A percentile compares a stretch with the other conserved stretches of the same genome.
phyloP scores from a whole-genome alignment of 2,888 invertebrate species.

The Arrhopalites spinosus region DNA sequence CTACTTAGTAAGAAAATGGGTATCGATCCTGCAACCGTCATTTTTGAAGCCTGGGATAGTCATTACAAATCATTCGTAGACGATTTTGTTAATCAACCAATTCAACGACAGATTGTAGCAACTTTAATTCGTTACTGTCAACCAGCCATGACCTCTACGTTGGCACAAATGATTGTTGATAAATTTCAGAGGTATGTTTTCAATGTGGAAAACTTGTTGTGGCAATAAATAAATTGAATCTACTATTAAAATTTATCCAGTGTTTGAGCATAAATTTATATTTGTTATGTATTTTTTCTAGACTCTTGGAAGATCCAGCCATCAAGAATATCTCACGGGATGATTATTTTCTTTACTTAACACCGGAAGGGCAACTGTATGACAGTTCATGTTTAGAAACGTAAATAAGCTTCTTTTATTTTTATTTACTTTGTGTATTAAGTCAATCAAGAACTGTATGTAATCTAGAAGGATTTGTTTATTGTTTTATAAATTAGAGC shows the following conservation, averaged over 20 bases:
- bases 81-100: constrained; percentile 59
- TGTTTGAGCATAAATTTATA: neutral
- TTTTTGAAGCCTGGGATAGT: constrained; percentile 63
- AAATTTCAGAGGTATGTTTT: constrained; percentile 33
- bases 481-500: constrained; percentile 21
- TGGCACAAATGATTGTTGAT: constrained; percentile 37
- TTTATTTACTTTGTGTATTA: too few relatives aligned
- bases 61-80: constrained; percentile 63
- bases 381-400: constrained; percentile 74
- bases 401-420: constrained; percentile 31
- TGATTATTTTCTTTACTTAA: constrained; percentile 79
- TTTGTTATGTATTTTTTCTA: constrained; percentile 15
- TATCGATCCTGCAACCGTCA: constrained; percentile 66
- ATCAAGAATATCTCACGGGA: constrained; percentile 75
- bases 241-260: neutral
- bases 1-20: constrained; percentile 66
- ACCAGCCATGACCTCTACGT: constrained; percentile 8
- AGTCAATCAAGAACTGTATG: too few relatives aligned
- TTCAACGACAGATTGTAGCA: constrained; percentile 34
- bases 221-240: too few relatives aligned
- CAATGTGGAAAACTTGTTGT: neutral
- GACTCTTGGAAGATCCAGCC: constrained; percentile 68
- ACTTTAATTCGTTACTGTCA: constrained; percentile 31
- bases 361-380: constrained; percentile 87
- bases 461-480: too few relatives aligned